Evolutionary conservation across 2,888 invertebrate species (phyloP), one percentile per base, ranked within the genome.

Genomic region (Phymatocera aterrima): DNA sequence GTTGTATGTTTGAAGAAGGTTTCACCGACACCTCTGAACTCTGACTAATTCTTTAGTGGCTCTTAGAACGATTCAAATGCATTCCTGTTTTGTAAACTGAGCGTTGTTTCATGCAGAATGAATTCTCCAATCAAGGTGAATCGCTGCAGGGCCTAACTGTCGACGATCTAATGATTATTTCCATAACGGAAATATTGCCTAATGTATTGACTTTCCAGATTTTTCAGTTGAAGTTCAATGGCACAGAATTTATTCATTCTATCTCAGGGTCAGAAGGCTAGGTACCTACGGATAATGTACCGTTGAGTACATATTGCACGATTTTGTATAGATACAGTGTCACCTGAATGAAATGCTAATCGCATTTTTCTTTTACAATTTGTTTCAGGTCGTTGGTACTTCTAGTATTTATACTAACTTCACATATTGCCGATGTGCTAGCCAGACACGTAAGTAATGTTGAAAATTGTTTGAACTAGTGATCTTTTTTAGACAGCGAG

Each of bases 371-470:
- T 37, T 86, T 88, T 89, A n/a, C n/a, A n/a, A n/a, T n/a, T 88
- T 87, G 84, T 94, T 93, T 57, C 93, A 94, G 94, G 92, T 93
- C 93, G 91, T 92, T 93, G 91, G 92, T 93, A 91, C 91, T 94
- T 88, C 88, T 94, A 88, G 88, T 92, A 86, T 92, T 93, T 88
- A 90, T 94, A 84, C 89, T 93, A 85, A 91, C 92, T 82, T 90
- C 92, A 87, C 91, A 92, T 84, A 89, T 93, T 86, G 91, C 91
- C 83, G 91, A 91, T 83, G 92, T 92, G 81, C 90, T 92, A 81
- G 92, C 93, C 83, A 92, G 93, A 92, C 93, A 93, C 88, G 94
- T 94, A 91, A 94, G 94, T 94, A 90, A n/a, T n/a, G n/a, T 51
- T 34, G 15, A 15, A 74, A 48, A n/a, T 24, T 3, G 21, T 18